Evolutionary conservation across 2,797 vertebrate genomes (phyloP).

Genomic region (Myoxocephalus aenaeus): DNA sequence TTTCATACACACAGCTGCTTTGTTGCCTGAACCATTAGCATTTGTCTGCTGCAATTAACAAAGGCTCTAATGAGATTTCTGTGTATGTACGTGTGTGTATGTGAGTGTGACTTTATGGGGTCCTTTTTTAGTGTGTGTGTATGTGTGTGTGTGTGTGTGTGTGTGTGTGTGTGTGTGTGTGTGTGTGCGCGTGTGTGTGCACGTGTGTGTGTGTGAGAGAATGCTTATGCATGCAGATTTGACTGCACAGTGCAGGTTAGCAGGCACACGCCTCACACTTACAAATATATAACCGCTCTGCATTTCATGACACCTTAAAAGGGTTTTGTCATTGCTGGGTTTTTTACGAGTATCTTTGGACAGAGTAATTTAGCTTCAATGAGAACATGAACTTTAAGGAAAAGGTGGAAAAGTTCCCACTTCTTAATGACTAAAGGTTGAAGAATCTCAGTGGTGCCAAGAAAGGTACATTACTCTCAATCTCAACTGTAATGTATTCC

Average conservation of each 20-base stretch:
- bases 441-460: conserved; percentile 77
- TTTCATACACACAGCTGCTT: conserved; percentile 86
- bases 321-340: conserved; percentile 85
- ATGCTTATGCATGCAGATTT: conserved; percentile 80
- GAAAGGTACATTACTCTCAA: conserved; percentile 83
- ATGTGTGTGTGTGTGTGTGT: conserved; percentile 68
- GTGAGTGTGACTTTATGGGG: conserved; percentile 60
- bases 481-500: conserved; percentile 77
- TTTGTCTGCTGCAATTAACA: conserved; percentile 92
- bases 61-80: conserved; percentile 95
- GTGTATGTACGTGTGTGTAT: conserved; percentile 66
- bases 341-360: conserved; percentile 90
- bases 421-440: conserved; percentile 82
- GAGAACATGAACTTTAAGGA: conserved; percentile 86
- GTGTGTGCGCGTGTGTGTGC: conserved; percentile 64
- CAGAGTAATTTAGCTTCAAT: conserved; percentile 87
- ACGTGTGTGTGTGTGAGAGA: conserved; percentile 20
- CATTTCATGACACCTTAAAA: conserved; percentile 86
- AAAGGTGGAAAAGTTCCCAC: conserved; percentile 80
- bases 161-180: conserved; percentile 49
- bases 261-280: conserved; percentile 40
- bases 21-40: conserved; percentile 91
- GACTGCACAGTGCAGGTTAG: conserved; percentile 29
- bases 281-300: conserved; percentile 79
- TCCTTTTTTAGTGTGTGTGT: conserved; percentile 41